These are phyloP conservation scores for Caenorhabditis elegans DNA, from an alignment of 1,140 invertebrate genomes.

Conservation along the genomic window WBcel235 BX284606.5:6487001-6487500, in stretches of 20 bases:
- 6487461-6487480: no score
- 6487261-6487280: neutral
- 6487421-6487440: no score
- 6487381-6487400: no score
- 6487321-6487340: neutral
- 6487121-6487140: neutral
- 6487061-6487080: neutral
- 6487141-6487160: neutral
- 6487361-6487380: no score
- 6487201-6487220: conserved; percentile 20
- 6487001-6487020: no score
- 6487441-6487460: no score
- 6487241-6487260: neutral
- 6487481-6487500: no score
- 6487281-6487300: neutral
- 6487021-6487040: no score
- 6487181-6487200: neutral
- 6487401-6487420: no score
- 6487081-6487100: neutral
- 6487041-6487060: neutral
- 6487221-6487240: neutral
- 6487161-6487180: neutral
- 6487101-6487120: neutral
- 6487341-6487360: neutral
- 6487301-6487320: neutral